Conservation (phyloP, 2,113 vertebrate genomes). For the Amblyornis subalaris region DNA sequence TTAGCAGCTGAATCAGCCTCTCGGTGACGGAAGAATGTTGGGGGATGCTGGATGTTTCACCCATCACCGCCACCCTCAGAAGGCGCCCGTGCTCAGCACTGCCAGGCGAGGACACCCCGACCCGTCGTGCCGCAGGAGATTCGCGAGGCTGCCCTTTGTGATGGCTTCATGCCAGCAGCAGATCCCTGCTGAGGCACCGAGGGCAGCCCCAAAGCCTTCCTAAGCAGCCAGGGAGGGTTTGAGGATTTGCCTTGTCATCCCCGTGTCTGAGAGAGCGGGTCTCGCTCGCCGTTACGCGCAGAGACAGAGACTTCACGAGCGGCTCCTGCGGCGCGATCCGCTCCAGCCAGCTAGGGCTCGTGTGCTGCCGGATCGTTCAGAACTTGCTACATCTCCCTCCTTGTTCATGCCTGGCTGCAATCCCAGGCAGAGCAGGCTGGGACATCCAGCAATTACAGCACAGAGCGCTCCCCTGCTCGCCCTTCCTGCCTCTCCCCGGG, state of each 20-base stretch:
- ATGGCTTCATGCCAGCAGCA: background rate
- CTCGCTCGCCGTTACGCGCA: fast-evolving
- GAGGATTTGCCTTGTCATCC: background rate
- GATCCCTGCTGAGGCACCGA: fast-evolving
- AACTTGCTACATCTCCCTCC: background rate
- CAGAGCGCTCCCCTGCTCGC: background rate
- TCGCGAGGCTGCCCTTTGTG: background rate
- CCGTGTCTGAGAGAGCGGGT: background rate
- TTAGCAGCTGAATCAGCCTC: background rate
- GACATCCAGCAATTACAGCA: background rate
- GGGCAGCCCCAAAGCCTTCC: background rate
- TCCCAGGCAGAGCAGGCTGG: background rate
- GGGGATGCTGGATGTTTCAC: background rate
- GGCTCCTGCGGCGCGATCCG: background rate
- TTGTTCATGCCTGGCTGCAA: background rate
- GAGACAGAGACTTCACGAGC: background rate
- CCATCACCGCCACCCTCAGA: fast-evolving
- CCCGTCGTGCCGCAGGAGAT: fast-evolving
- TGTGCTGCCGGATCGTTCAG: background rate
- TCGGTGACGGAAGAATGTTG: fast-evolving
- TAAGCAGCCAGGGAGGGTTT: background rate
- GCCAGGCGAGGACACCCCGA: fast-evolving
- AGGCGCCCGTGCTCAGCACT: fast-evolving
- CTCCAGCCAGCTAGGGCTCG: background rate
- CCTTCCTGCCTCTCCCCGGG: background rate